These are phyloP conservation scores for Silurus glanis DNA, from an alignment of 2,113 vertebrate genomes.

Conservation along the genomic window DNA sequence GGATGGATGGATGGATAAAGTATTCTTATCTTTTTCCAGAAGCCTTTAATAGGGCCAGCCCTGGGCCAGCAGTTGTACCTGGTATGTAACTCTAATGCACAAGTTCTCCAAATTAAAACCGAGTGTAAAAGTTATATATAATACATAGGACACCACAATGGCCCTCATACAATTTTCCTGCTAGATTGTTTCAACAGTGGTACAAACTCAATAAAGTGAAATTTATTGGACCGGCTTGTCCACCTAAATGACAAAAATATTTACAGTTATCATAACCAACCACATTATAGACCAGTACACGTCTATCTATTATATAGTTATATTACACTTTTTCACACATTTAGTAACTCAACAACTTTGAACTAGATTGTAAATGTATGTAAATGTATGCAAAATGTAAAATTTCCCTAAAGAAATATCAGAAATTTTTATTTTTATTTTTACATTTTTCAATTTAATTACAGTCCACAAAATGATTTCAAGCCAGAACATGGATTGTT, in stretches of 20 bases:
- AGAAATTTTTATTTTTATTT: not conserved
- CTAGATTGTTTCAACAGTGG: not conserved
- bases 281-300: no score
- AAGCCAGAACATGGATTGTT: not conserved
- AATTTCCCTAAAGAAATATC: not conserved
- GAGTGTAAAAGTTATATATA: not conserved
- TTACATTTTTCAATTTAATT: not conserved
- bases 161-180: not conserved
- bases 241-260: no score
- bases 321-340: not conserved
- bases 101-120: not conserved
- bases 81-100: constrained; percentile 54
- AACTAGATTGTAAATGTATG: not conserved
- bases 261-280: no score
- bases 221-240: not conserved
- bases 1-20: not conserved
- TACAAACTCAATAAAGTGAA: not conserved
- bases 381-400: not conserved
- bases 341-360: not conserved
- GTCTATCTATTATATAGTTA: not conserved
- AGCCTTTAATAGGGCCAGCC: constrained; percentile 45
- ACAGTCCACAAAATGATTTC: constrained; percentile 4
- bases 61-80: constrained; percentile 37
- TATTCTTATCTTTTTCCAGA: constrained; percentile 39
- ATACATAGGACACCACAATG: not conserved